phyloP scores from a whole-genome alignment of 2,888 invertebrate species.

The Parthenolecanium corni region DNA sequence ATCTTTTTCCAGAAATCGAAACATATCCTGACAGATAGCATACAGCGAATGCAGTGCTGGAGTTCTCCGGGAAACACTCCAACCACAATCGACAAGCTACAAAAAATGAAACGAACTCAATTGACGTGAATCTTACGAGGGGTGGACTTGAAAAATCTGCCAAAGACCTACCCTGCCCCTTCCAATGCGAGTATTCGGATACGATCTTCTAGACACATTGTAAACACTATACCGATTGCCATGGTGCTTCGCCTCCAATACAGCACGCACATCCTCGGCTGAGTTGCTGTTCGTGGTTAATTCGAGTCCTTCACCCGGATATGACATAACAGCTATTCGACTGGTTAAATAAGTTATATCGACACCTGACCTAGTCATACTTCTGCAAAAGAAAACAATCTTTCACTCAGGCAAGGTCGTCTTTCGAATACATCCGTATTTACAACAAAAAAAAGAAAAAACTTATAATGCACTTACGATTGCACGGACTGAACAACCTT shows the following conservation, averaged over 20 bases:
- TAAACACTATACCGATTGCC: conserved; percentile 67
- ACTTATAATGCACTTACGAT: conserved; percentile 48
- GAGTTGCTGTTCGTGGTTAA: conserved; percentile 67
- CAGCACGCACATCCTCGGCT: conserved; percentile 77
- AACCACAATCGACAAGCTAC: conserved; percentile 44
- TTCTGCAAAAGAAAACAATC: conserved; percentile 42
- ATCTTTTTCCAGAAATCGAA: conserved; percentile 70
- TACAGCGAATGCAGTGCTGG: conserved; percentile 71
- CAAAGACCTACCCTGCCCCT: conserved; percentile 30
- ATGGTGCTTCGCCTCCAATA: conserved; percentile 63
- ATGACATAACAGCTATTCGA: conserved; percentile 84
- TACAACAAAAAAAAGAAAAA: not conserved
- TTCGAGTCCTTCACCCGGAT: conserved; percentile 62
- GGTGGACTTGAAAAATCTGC: not conserved
- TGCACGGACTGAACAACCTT: conserved; percentile 96
- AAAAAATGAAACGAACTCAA: conserved; percentile 7
- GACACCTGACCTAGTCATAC: conserved; percentile 67
- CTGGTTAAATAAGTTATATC: conserved; percentile 89
- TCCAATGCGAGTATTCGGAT: conserved; percentile 42
- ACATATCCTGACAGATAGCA: conserved; percentile 75
- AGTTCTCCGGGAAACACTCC: conserved; percentile 34
- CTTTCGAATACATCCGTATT: not conserved
- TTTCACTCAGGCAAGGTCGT: not conserved
- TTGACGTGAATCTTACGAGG: not conserved
- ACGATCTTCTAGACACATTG: conserved; percentile 59